phyloP scores from a whole-genome alignment of 53 echinoderm and acorn worm genomes.

The Echinarachnius parma region DNA sequence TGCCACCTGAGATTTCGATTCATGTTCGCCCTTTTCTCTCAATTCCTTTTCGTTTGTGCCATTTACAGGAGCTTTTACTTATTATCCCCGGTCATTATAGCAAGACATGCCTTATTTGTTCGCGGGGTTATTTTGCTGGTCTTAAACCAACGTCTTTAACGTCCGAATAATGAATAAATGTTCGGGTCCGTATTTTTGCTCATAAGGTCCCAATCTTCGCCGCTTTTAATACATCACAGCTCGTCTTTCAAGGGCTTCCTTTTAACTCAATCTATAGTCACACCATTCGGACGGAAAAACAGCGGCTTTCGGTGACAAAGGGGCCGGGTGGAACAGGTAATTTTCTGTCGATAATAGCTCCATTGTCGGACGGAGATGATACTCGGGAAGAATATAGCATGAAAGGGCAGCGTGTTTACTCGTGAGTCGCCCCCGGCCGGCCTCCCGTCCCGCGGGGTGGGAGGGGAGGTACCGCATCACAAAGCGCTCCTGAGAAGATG shows the following conservation, averaged over 20 bases:
- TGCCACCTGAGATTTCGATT: too few species aligned
- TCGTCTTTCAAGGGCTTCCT: conserved; percentile 20
- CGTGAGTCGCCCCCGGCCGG: background rate
- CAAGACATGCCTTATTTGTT: conserved; percentile 4
- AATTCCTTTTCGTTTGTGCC: background rate
- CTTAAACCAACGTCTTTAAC: conserved; percentile 51
- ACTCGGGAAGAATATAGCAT: too few species aligned
- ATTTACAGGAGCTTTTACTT: too few species aligned
- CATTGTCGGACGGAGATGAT: conserved; percentile 12
- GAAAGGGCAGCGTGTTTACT: conserved; percentile 36
- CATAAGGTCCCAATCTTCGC: background rate
- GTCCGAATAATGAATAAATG: conserved; percentile 24
- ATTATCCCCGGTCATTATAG: too few species aligned
- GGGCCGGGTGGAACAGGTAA: conserved; percentile 28
- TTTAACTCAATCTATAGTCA: conserved; percentile 11
- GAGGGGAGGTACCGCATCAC: background rate
- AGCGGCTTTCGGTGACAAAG: conserved; percentile 22
- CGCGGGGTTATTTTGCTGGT: conserved; percentile 26
- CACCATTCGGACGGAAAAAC: conserved; percentile 19
- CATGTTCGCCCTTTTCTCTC: background rate
- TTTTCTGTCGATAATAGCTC: conserved; percentile 12
- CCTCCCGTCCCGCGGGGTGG: background rate
- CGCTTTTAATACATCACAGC: too few species aligned
- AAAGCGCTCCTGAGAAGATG: too few species aligned
- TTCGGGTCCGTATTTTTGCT: background rate